Percentiles rank a stretch among this genome's conserved stretches.
Conservation (phyloP, 2,888 invertebrate genomes). For the Elgonia sp. region DNA sequence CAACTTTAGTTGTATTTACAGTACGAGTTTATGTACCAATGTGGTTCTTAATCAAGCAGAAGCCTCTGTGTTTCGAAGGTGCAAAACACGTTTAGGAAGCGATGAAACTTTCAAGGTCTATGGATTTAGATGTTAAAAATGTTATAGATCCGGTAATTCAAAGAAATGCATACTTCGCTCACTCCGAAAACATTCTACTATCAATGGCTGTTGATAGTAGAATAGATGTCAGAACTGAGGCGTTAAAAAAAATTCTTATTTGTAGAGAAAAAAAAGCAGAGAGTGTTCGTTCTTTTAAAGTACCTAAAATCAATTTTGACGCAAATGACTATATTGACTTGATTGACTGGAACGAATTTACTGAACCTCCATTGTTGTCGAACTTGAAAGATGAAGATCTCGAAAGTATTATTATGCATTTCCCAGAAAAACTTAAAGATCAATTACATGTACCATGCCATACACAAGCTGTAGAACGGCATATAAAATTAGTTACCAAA, state of each 20-base stretch:
- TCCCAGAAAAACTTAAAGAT: not conserved
- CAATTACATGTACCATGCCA: not conserved
- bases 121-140: conserved; percentile 57
- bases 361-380: not conserved
- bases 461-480: not conserved
- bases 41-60: too few species aligned
- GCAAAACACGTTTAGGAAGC: conserved; percentile 21
- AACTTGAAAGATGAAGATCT: not conserved
- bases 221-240: conserved; percentile 34
- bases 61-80: conserved; percentile 31
- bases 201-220: conserved; percentile 46
- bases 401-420: not conserved
- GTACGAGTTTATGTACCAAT: too few species aligned
- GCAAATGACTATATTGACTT: conserved; percentile 30
- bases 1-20: too few species aligned
- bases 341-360: conserved; percentile 14
- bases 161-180: conserved; percentile 61
- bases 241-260: conserved; percentile 18
- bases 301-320: conserved; percentile 37
- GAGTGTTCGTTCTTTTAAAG: conserved; percentile 6
- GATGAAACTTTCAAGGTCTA: not conserved
- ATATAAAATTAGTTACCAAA: not conserved
- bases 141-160: conserved; percentile 50
- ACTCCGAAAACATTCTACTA: conserved; percentile 51
- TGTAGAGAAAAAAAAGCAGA: conserved; percentile 20